Base-by-base conservation (phyloP, 2,797 vertebrate genomes). In the Pseudocheirus occidentalis region DNA sequence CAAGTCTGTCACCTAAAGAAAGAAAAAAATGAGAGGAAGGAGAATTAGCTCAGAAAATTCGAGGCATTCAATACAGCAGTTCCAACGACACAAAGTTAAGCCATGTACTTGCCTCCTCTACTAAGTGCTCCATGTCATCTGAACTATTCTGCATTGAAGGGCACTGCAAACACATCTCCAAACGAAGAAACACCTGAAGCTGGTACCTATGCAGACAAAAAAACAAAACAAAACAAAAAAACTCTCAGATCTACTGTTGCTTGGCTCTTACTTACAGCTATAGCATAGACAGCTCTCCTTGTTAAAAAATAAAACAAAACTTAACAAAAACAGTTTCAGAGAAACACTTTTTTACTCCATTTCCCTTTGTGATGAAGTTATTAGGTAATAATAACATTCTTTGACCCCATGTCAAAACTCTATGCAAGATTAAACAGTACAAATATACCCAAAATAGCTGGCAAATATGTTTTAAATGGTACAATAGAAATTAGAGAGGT, bases 181-280 rank as follows among this genome's bases (percentile, higher is more conserved):
- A 98, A 95, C 99, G 99, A 90, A 99, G 97, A 96, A 99, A 97
- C 0, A 99, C 99, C 98, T 99, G 99, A 29, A 99, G 98, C 96
- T 99, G 99, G 97, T 99, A 99, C 98, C 99, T 99, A 91, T 55
- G 40, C 9, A 96, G 24, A 97, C 73, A 94, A 94, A 97, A 95
- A 94, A n/a, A n/a, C n/a, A n/a, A n/a, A n/a, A n/a, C n/a, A n/a
- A n/a, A n/a, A n/a, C n/a, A n/a, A n/a, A 93, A 58, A 95, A 29
- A 91, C 1, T 57, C 56, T 95, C 55, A 89, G 9, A 28, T 90
- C 90, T 93, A 58, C 5, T 90, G 9, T 50, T 90, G 29, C 16
- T 5, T 27, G 40, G 93, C 40, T 53, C 5, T 1, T 50, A n/a
- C 55, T 58, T 55, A 93, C 1, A 50, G 73, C 73, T 50, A 81